phyloP scores from a whole-genome alignment of 2,113 vertebrate species.

The Tupaia chinensis region DNA sequence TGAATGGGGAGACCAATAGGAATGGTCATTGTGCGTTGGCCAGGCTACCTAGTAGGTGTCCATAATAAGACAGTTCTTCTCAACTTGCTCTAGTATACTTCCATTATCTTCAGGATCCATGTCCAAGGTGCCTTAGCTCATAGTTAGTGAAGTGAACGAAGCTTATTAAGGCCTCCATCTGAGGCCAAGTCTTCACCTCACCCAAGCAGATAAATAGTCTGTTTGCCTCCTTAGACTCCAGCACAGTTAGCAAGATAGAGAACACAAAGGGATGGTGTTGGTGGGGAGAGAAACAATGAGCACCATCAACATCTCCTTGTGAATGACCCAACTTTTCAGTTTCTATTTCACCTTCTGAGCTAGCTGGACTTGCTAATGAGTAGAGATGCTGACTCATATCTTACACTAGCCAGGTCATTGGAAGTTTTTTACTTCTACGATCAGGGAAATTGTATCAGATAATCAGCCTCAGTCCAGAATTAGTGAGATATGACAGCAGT shows the following conservation, averaged over 20 bases:
- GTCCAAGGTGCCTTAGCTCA: not conserved
- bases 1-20: not conserved
- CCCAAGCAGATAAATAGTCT: not conserved
- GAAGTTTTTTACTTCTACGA: not conserved
- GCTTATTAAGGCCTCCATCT: not conserved
- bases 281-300: not conserved
- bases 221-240: not conserved
- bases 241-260: not conserved
- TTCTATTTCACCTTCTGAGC: constrained; percentile 58
- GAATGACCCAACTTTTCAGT: constrained; percentile 56
- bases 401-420: constrained; percentile 36
- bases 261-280: not conserved
- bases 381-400: not conserved
- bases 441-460: constrained; percentile 34
- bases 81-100: not conserved
- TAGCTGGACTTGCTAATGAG: constrained; percentile 67
- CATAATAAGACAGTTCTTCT: not conserved
- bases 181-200: not conserved
- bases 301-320: not conserved
- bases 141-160: not conserved
- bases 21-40: not conserved
- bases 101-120: not conserved
- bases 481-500: not conserved
- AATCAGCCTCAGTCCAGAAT: not conserved
- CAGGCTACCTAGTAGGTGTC: not conserved